Percentiles rank a stretch among this genome's conserved stretches.
phyloP scores from a whole-genome alignment of 1,140 invertebrate species.

The Maconellicoccus hirsutus region DNA sequence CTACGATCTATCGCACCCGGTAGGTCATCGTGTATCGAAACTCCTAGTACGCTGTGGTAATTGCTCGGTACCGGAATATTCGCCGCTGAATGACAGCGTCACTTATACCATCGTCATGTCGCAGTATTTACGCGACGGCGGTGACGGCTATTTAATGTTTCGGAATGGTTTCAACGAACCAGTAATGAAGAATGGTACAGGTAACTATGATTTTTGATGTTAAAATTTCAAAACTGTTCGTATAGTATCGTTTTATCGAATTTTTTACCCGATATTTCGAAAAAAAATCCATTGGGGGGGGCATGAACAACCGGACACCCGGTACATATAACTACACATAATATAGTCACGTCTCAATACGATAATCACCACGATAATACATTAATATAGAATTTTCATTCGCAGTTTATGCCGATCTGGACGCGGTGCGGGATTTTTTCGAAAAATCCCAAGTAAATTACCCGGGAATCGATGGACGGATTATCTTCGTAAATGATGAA shows the following conservation, averaged over 20 bases:
- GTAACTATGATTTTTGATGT: too few relatives aligned
- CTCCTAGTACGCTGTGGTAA: constrained; percentile 40
- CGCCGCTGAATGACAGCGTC: constrained; percentile 30
- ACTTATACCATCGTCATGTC: constrained; percentile 40
- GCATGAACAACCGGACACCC: too few relatives aligned
- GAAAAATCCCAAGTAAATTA: not conserved
- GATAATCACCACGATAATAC: too few relatives aligned
- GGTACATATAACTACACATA: too few relatives aligned
- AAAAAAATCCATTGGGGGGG: too few relatives aligned
- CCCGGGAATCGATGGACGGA: not conserved
- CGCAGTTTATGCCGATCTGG: not conserved
- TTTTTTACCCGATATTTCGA: too few relatives aligned
- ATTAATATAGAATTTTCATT: not conserved
- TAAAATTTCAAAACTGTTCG: too few relatives aligned
- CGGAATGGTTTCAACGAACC: constrained; percentile 23
- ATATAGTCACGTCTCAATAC: too few relatives aligned
- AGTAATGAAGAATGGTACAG: too few relatives aligned
- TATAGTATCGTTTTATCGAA: too few relatives aligned
- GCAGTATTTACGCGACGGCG: constrained; percentile 42
- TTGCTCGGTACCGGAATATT: constrained; percentile 41
- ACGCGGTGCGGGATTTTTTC: not conserved
- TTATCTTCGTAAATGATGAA: not conserved
- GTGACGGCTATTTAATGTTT: constrained; percentile 38
- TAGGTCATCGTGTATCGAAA: constrained; percentile 39
- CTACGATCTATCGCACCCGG: constrained; percentile 42